phyloP scores from a whole-genome alignment of 2,113 vertebrate species.

The Leptobrachium leishanense region DNA sequence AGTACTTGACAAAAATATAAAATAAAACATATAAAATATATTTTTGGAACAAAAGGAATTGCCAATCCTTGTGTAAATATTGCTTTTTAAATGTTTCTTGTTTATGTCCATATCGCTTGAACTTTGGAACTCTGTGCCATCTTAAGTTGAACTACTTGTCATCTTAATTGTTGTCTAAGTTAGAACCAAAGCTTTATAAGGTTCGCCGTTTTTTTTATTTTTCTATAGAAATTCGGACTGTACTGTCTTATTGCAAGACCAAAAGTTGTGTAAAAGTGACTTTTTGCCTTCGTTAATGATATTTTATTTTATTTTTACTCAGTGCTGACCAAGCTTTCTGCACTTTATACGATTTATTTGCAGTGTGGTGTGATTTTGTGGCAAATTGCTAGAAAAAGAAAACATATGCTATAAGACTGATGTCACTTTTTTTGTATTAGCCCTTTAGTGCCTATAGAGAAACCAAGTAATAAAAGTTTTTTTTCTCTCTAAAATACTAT shows the following conservation, averaged over 20 bases:
- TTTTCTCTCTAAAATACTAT: too few species aligned
- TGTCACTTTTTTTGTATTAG: conserved; percentile 15
- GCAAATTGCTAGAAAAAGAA: conserved; percentile 27
- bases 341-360: conserved; percentile 41
- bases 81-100: conserved; percentile 58
- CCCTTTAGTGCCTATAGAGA: conserved; percentile 14
- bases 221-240: conserved; percentile 13
- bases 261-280: conserved; percentile 30
- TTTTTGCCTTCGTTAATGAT: conserved; percentile 41
- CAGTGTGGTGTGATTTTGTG: conserved; percentile 32
- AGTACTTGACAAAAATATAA: conserved; percentile 81
- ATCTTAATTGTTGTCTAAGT: conserved; percentile 28
- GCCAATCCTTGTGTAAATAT: conserved; percentile 64
- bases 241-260: conserved; percentile 25
- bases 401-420: conserved; percentile 17
- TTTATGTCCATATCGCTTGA: conserved; percentile 63
- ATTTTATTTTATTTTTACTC: conserved; percentile 30
- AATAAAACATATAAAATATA: conserved; percentile 76
- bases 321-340: conserved; percentile 42
- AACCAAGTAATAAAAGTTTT: not conserved
- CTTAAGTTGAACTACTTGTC: conserved; percentile 44
- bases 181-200: conserved; percentile 24
- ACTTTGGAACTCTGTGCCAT: conserved; percentile 69
- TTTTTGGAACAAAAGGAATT: conserved; percentile 76
- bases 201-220: conserved; percentile 15